Conservation (phyloP, 1,140 invertebrate genomes). For the Littorina saxatilis region DNA sequence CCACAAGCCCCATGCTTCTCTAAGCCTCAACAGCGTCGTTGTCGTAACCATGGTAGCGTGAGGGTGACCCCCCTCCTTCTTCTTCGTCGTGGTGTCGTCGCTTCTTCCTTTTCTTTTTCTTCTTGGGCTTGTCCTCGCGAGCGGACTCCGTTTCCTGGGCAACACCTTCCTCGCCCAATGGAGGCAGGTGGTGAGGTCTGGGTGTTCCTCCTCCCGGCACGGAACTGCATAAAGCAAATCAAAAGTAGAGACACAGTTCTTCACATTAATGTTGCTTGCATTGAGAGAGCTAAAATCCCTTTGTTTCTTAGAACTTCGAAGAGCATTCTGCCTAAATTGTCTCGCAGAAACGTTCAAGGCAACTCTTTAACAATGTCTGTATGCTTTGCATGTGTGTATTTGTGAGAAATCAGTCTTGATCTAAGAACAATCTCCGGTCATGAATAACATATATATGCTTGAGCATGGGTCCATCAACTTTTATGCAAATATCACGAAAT, state of each 20-base stretch:
- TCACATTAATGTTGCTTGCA: too few species aligned
- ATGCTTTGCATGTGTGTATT: background rate
- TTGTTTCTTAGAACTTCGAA: too few species aligned
- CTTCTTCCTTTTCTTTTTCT: background rate
- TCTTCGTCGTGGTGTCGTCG: background rate
- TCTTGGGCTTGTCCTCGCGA: background rate
- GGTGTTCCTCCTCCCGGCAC: background rate
- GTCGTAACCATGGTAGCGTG: too few species aligned
- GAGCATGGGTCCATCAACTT: too few species aligned
- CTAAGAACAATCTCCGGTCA: background rate
- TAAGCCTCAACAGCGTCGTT: too few species aligned
- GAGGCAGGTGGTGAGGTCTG: constrained; percentile 14
- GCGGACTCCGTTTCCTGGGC: background rate
- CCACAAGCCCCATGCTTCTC: too few species aligned
- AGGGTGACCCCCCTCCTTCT: too few species aligned
- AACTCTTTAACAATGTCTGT: background rate
- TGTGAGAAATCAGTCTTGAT: background rate
- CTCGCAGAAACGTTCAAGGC: too few species aligned
- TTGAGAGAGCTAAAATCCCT: too few species aligned
- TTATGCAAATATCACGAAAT: too few species aligned
- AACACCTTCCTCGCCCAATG: background rate
- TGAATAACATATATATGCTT: background rate
- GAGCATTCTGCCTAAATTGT: too few species aligned
- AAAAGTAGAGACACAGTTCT: too few species aligned
- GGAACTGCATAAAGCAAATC: background rate